These are phyloP conservation scores for Leptonema lineaticorne DNA, from an alignment of 1,140 invertebrate species.

Conservation along the genomic window DNA sequence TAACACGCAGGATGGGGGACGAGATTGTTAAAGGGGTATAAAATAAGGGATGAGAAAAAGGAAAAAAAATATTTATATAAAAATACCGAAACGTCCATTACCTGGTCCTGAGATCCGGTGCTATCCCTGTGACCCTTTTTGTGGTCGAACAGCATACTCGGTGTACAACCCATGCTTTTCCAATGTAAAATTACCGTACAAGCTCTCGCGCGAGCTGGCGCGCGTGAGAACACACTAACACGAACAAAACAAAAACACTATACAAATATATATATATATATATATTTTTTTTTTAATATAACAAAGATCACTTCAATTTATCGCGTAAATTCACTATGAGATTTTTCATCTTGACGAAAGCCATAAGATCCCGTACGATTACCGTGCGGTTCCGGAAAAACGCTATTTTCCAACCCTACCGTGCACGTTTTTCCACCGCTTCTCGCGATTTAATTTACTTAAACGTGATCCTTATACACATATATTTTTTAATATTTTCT, in stretches of 20 bases:
- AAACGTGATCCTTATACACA: too few species aligned
- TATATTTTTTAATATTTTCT: too few species aligned
- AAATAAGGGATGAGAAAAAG: too few species aligned
- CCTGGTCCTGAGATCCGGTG: conserved; percentile 39
- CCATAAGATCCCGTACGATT: too few species aligned
- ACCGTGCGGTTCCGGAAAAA: too few species aligned
- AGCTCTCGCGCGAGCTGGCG: too few species aligned
- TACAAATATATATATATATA: too few species aligned
- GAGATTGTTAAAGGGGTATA: too few species aligned
- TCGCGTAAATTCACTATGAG: background rate
- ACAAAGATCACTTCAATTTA: background rate
- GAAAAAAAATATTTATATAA: background rate
- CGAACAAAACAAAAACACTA: background rate
- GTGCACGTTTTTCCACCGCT: too few species aligned
- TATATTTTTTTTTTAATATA: background rate
- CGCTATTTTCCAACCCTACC: too few species aligned
- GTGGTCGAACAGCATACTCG: conserved; percentile 54
- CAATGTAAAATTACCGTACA: background rate
- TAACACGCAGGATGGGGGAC: too few species aligned
- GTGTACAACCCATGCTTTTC: conserved; percentile 52
- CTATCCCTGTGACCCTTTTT: conserved; percentile 55
- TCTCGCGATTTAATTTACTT: too few species aligned
- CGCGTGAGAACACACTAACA: conserved; percentile 2
- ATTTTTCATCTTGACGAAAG: conserved; percentile 1
- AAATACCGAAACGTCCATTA: conserved; percentile 3